phyloP scores from a whole-genome alignment of 2,113 vertebrate species.

The Zeus faber region DNA sequence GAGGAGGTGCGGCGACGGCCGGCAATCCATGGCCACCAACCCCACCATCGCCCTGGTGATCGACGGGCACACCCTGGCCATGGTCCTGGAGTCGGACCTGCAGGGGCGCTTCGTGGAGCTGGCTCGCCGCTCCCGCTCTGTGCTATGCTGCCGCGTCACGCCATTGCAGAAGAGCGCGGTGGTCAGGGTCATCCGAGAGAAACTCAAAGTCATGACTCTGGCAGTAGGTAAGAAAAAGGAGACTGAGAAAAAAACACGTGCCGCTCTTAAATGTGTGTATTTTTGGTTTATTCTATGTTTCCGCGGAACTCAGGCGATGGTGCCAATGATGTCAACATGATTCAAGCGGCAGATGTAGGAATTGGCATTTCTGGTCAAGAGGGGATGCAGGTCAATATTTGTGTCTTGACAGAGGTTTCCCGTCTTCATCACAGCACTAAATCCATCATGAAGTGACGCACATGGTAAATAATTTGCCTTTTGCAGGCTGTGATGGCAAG shows the following conservation, averaged over 20 bases:
- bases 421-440: too few species aligned
- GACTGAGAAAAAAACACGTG: not conserved
- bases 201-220: constrained; percentile 84
- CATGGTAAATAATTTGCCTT: constrained; percentile 3
- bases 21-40: constrained; percentile 19
- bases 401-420: not conserved
- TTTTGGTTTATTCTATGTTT: not conserved
- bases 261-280: not conserved
- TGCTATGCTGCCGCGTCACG: constrained; percentile 88
- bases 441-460: too few species aligned
- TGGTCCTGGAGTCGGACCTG: constrained; percentile 79
- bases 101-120: constrained; percentile 81
- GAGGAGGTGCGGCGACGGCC: constrained; percentile 56
- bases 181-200: constrained; percentile 81
- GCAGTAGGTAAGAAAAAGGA: constrained; percentile 75
- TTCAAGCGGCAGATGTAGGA: constrained; percentile 92
- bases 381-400: constrained; percentile 89
- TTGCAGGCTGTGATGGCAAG: constrained; percentile 94
- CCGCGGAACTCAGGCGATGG: constrained; percentile 82
- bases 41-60: constrained; percentile 81
- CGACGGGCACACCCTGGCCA: constrained; percentile 78
- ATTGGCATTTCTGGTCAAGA: constrained; percentile 94
- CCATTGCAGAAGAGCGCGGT: constrained; percentile 89
- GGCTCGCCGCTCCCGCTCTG: constrained; percentile 73
- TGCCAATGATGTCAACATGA: constrained; percentile 96